Conservation (phyloP, 64 coral and sea anemone species). For the Dendronephthya gigantea region DNA sequence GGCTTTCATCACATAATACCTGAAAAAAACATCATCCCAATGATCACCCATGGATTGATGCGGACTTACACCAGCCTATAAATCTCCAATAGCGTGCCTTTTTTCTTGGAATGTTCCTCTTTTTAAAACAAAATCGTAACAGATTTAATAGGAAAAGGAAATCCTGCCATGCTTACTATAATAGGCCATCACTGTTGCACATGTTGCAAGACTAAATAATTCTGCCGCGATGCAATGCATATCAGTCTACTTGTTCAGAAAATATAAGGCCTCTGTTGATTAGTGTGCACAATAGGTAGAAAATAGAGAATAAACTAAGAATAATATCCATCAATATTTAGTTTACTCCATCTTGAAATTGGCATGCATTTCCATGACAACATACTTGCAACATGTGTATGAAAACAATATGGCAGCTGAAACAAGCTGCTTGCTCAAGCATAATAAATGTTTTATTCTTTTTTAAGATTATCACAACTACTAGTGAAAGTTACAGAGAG, state of each 20-base stretch:
- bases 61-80: too few relatives aligned
- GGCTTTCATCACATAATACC: too few relatives aligned
- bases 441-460: conserved; percentile 14
- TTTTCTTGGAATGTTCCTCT: too few relatives aligned
- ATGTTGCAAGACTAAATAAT: conserved; percentile 12
- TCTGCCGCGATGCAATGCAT: background rate
- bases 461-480: background rate
- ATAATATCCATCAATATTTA: background rate
- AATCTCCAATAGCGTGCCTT: too few relatives aligned
- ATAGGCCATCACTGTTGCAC: background rate
- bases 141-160: too few relatives aligned
- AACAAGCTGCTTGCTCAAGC: background rate
- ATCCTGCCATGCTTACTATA: too few relatives aligned
- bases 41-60: too few relatives aligned
- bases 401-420: background rate
- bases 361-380: background rate
- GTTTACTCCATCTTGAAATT: background rate
- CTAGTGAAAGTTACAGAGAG: background rate
- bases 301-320: background rate
- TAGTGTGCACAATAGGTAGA: background rate
- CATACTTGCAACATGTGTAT: background rate
- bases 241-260: background rate
- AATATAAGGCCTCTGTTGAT: background rate
- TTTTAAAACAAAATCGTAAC: too few relatives aligned
- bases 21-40: too few relatives aligned